These are phyloP conservation scores for Gymnocheta viridis DNA, from an alignment of 2,888 invertebrate species.

Conservation along the genomic window DNA sequence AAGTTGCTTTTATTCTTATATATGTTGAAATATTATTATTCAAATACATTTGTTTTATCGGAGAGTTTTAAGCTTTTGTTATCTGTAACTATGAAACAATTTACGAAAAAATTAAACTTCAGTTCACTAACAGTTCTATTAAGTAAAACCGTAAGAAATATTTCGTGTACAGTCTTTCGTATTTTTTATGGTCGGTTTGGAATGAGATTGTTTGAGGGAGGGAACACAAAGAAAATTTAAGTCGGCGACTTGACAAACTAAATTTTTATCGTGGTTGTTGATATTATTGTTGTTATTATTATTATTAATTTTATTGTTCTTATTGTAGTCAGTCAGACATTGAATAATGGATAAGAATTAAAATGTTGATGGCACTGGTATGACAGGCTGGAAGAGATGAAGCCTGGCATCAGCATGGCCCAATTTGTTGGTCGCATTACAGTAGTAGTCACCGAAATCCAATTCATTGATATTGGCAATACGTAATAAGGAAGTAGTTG, in stretches of 20 bases:
- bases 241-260: slow-evolving; percentile 56
- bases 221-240: slow-evolving; percentile 50
- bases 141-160: background rate
- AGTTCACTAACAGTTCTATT: background rate
- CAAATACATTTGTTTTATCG: too few relatives aligned
- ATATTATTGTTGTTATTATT: slow-evolving; percentile 35
- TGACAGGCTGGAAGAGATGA: slow-evolving; percentile 79
- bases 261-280: slow-evolving; percentile 17
- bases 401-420: slow-evolving; percentile 80
- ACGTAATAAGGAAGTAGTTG: slow-evolving; percentile 80
- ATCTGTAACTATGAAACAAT: too few relatives aligned
- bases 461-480: slow-evolving; percentile 76
- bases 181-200: background rate
- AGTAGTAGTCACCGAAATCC: slow-evolving; percentile 81
- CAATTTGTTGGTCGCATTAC: slow-evolving; percentile 81
- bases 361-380: slow-evolving; percentile 76
- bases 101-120: too few relatives aligned
- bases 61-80: too few relatives aligned
- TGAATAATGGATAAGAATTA: slow-evolving; percentile 64
- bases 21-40: too few relatives aligned
- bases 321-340: slow-evolving; percentile 61
- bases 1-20: too few relatives aligned
- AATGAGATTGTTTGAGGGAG: background rate
- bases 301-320: slow-evolving; percentile 45
- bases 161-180: slow-evolving; percentile 22